Conservation (phyloP, 2,888 invertebrate species). For the Tetragonula carbonaria region DNA sequence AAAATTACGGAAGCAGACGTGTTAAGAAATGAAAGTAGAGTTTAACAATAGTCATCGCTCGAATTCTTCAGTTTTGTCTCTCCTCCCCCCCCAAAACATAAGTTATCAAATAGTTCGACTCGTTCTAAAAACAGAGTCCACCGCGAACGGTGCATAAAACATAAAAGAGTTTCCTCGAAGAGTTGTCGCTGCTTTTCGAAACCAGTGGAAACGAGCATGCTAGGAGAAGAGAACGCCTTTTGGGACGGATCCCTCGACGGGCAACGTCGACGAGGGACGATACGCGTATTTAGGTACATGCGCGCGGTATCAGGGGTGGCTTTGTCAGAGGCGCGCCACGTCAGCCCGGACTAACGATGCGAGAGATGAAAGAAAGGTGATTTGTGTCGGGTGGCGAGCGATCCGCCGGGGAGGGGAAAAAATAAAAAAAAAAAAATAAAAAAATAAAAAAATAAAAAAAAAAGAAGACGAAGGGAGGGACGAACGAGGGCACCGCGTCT, state of each 20-base stretch:
- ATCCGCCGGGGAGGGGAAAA: background rate
- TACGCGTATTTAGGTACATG: too few species aligned
- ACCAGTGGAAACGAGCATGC: background rate
- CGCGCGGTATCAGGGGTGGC: conserved; percentile 16
- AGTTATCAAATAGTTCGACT: too few species aligned
- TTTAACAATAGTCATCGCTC: too few species aligned
- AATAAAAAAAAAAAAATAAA: background rate
- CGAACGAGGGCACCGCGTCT: conserved; percentile 6
- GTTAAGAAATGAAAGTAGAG: too few species aligned
- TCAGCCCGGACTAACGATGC: conserved; percentile 61
- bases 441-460: too few species aligned
- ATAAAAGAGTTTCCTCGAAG: too few species aligned
- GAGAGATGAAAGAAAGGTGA: conserved; percentile 60
- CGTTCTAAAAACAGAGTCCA: too few species aligned
- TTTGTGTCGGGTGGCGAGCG: conserved; percentile 42
- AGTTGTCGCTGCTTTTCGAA: too few species aligned
- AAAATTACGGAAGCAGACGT: too few species aligned
- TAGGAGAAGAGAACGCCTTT: conserved; percentile 9
- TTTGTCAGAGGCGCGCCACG: conserved; percentile 48
- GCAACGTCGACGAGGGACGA: conserved; percentile 23
- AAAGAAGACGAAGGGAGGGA: background rate
- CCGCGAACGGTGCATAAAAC: too few species aligned
- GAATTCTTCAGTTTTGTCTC: too few species aligned
- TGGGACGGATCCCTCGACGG: conserved; percentile 13
- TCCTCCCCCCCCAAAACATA: too few species aligned